Conservation (phyloP, 53 echinoderm and acorn worm genomes). For the Apostichopus leukothele region DNA sequence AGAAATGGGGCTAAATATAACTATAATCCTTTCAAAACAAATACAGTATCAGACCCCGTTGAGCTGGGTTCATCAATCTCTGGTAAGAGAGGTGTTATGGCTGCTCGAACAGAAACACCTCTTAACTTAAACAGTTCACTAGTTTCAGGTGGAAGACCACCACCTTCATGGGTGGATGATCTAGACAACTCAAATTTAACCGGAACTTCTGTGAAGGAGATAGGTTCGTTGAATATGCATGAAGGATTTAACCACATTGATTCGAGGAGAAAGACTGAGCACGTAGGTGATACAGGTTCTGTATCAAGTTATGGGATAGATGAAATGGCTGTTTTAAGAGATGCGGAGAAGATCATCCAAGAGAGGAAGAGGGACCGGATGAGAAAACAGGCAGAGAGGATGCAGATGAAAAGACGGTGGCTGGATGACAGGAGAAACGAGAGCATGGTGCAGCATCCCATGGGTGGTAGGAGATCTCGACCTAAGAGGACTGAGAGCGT, state of each 20-base stretch:
- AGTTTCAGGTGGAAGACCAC: constrained; percentile 59
- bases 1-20: neutral
- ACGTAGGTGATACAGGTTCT: neutral
- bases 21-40: neutral
- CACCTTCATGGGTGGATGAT: constrained; percentile 80
- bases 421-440: constrained; percentile 40
- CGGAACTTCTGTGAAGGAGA: neutral
- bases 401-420: constrained; percentile 15
- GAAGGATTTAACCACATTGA: neutral
- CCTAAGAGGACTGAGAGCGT: constrained; percentile 61
- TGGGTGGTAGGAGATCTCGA: neutral
- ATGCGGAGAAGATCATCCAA: constrained; percentile 15
- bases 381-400: constrained; percentile 5
- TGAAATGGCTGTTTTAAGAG: constrained; percentile 26
- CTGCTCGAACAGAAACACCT: neutral
- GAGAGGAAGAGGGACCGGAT: neutral
- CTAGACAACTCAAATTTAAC: constrained; percentile 47
- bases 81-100: neutral
- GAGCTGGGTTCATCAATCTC: neutral
- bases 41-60: neutral
- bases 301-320: constrained; percentile 12
- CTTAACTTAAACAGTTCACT: neutral
- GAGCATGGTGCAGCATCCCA: neutral
- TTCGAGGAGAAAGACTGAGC: too few species aligned
- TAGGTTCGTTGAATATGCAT: neutral